Conservation (phyloP, 2,113 vertebrate species). For the Pterocles burchelli region DNA sequence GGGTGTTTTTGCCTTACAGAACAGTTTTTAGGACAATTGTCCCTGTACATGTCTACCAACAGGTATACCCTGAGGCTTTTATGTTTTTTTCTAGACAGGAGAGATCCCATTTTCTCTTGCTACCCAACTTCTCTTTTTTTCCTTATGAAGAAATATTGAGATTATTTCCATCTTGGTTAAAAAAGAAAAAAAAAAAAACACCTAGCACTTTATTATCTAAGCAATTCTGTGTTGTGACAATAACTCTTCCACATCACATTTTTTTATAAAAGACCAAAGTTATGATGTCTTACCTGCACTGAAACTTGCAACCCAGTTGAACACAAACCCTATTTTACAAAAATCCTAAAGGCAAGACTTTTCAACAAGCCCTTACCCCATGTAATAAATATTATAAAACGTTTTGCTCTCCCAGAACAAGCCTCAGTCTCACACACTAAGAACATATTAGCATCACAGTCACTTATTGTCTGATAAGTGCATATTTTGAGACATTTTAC, state of each 20-base stretch:
- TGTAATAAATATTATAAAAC: background rate
- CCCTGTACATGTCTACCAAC: accelerated
- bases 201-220: background rate
- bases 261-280: background rate
- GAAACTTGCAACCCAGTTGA: background rate
- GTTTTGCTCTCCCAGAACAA: background rate
- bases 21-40: background rate
- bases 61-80: background rate
- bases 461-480: background rate
- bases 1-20: background rate
- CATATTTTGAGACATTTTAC: background rate
- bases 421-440: background rate
- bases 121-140: background rate
- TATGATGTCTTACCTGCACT: background rate
- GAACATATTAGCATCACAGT: background rate
- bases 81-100: background rate
- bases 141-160: background rate
- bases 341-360: background rate
- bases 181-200: background rate
- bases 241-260: background rate
- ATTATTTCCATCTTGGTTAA: background rate
- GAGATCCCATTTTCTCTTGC: background rate
- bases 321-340: background rate
- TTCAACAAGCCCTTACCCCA: background rate
- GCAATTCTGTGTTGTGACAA: background rate